Conservation (phyloP, 1,140 invertebrate species). For the Glossosoma conforme region DNA sequence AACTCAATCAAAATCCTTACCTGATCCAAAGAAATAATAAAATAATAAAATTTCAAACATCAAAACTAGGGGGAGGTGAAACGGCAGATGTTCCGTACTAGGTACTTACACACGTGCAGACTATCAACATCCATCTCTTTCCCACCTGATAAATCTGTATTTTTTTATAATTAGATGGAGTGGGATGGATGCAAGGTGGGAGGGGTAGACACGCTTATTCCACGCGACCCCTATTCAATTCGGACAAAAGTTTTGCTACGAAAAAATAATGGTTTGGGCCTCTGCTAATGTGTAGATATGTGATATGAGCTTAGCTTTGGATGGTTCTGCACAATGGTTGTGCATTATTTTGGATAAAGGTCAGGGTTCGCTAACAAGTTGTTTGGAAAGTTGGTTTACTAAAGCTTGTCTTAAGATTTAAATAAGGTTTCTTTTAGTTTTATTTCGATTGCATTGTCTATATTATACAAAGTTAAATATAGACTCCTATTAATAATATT, state of each 20-base stretch:
- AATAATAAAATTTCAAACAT: constrained; percentile 26
- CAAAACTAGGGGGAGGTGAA: constrained; percentile 17
- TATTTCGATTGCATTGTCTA: no score
- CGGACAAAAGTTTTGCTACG: constrained; percentile 23
- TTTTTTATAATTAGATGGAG: constrained; percentile 8
- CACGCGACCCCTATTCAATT: constrained; percentile 27
- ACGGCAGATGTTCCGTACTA: constrained; percentile 24
- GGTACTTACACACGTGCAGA: constrained; percentile 22
- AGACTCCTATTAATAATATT: no score
- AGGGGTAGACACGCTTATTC: constrained; percentile 26
- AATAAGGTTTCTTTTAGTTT: no score
- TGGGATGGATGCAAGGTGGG: constrained; percentile 16
- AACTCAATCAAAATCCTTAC: constrained; percentile 4
- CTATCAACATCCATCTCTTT: constrained; percentile 7
- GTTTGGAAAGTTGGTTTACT: no score
- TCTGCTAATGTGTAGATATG: constrained; percentile 28
- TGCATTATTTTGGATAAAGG: no score
- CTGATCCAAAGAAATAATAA: constrained; percentile 26
- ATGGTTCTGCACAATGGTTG: neutral
- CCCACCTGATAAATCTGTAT: neutral
- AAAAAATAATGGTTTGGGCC: constrained; percentile 20
- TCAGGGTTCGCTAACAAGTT: no score
- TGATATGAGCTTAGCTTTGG: constrained; percentile 14
- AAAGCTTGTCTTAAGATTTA: no score
- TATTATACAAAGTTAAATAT: no score